Percentiles rank a stretch among this genome's conserved stretches.
Conservation (phyloP, 2,888 invertebrate species). For the Phaonia tiefii region DNA sequence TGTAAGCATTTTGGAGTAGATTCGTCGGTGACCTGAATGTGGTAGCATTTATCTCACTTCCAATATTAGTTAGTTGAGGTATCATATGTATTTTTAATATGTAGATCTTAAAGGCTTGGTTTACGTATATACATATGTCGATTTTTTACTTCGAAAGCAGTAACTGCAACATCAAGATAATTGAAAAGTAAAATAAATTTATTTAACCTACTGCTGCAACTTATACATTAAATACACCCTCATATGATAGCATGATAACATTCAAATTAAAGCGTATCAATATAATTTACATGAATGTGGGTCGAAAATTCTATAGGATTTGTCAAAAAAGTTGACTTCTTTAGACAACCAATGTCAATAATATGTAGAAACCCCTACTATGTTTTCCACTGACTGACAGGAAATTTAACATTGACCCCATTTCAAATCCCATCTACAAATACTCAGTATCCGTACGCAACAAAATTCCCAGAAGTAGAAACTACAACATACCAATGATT, state of each 20-base stretch:
- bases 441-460: slow-evolving; percentile 43
- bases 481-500: slow-evolving; percentile 24
- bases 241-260: not conserved
- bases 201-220: too few species aligned
- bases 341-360: not conserved
- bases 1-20: too few species aligned
- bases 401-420: slow-evolving; percentile 49
- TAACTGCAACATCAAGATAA: too few species aligned
- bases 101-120: too few species aligned
- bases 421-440: slow-evolving; percentile 51
- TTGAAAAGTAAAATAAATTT: too few species aligned
- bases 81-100: too few species aligned
- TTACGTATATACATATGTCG: too few species aligned
- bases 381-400: not conserved
- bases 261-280: not conserved
- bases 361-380: not conserved
- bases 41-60: too few species aligned
- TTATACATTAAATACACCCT: not conserved
- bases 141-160: too few species aligned
- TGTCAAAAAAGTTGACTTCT: not conserved
- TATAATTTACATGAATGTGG: not conserved
- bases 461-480: slow-evolving; percentile 34
- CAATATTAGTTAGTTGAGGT: too few species aligned
- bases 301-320: slow-evolving; percentile 1
- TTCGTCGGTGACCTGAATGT: too few species aligned